phyloP scores from a whole-genome alignment of 2,888 invertebrate species.

The Andrena flavipes region DNA sequence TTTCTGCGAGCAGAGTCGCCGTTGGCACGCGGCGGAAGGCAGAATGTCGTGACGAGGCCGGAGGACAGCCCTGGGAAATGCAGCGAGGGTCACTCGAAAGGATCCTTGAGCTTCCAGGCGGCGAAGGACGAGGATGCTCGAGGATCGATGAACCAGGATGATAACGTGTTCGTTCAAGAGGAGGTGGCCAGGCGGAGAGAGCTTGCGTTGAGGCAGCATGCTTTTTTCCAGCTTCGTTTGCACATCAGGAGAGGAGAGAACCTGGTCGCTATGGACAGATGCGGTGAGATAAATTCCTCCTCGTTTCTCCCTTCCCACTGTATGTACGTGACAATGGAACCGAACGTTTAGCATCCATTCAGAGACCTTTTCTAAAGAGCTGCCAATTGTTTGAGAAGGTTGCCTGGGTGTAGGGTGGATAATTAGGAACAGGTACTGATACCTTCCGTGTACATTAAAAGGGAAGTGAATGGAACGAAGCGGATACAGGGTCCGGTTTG shows the following conservation, averaged over 20 bases:
- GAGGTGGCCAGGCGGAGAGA: constrained; percentile 90
- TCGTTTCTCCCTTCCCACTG: too few species aligned
- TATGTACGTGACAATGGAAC: not conserved
- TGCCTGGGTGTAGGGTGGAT: not conserved
- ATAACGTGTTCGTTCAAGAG: constrained; percentile 84
- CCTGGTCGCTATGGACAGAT: constrained; percentile 97
- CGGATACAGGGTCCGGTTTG: too few species aligned
- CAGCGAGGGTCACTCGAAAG: constrained; percentile 83
- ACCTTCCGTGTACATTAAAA: not conserved
- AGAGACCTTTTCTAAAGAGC: not conserved
- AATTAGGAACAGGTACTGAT: not conserved
- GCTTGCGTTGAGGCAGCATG: constrained; percentile 92
- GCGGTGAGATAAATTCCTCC: constrained; percentile 88
- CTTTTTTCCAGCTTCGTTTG: constrained; percentile 96
- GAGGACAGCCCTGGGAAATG: constrained; percentile 80
- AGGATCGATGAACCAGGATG: constrained; percentile 56
- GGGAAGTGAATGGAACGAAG: too few species aligned
- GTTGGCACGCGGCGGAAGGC: constrained; percentile 84
- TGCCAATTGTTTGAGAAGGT: constrained; percentile 5
- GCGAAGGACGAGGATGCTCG: constrained; percentile 71
- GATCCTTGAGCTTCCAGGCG: constrained; percentile 84
- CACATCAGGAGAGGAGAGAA: constrained; percentile 95
- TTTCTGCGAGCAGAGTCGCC: constrained; percentile 85
- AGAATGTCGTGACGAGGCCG: constrained; percentile 80
- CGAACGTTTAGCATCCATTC: not conserved